A percentile compares a stretch with the other conserved stretches of the same genome.
phyloP scores from a whole-genome alignment of 2,888 invertebrate genomes.

The Leucophora obtusa region DNA sequence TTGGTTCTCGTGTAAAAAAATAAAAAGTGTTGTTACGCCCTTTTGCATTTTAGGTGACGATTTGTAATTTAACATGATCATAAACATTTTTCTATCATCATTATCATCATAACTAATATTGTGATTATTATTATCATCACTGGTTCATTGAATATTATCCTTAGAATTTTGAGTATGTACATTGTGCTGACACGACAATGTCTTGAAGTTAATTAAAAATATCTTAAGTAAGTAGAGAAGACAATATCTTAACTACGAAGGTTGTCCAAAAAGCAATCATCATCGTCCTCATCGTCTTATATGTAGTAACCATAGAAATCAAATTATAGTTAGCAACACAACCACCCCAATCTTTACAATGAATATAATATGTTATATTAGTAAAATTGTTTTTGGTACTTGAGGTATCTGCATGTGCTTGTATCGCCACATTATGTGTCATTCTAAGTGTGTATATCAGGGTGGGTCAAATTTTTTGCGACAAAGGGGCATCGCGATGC shows the following conservation, averaged over 20 bases:
- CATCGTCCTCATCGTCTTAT: neutral
- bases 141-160: no score
- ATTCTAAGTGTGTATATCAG: neutral
- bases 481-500: no score
- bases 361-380: neutral
- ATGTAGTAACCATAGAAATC: neutral
- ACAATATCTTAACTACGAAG: slow-evolving; percentile 44
- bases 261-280: slow-evolving; percentile 28
- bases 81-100: no score
- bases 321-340: neutral
- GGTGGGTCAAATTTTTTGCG: no score
- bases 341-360: neutral
- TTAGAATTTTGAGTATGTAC: neutral
- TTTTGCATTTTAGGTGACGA: no score
- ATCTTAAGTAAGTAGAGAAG: slow-evolving; percentile 33
- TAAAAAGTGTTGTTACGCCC: no score
- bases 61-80: no score
- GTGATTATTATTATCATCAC: no score
- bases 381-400: neutral
- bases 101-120: no score
- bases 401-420: neutral
- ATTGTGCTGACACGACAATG: slow-evolving; percentile 8
- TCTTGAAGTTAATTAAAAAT: slow-evolving; percentile 53
- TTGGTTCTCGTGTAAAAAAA: no score
- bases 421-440: neutral